These are phyloP conservation scores for Calcarius lapponicus DNA, from an alignment of 2,797 vertebrate genomes.

Conservation along the genomic window DNA sequence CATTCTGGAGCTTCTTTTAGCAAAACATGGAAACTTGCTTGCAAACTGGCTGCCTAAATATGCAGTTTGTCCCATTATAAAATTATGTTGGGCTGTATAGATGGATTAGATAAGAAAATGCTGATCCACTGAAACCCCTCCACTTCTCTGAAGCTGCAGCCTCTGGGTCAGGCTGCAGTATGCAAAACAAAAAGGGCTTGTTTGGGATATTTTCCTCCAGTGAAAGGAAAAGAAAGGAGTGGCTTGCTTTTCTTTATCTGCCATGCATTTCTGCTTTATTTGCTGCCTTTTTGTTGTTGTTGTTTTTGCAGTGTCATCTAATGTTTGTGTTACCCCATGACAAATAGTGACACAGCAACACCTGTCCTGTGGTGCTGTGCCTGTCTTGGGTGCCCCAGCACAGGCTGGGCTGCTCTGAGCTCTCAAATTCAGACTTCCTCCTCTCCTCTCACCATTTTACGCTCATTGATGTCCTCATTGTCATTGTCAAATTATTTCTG, in stretches of 20 bases:
- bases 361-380: neutral
- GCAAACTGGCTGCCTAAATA: neutral
- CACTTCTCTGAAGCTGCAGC: neutral
- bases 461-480: neutral
- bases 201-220: neutral
- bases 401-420: neutral
- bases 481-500: neutral
- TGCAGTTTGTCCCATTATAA: neutral
- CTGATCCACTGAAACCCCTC: neutral
- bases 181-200: neutral
- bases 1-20: neutral
- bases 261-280: slow-evolving; percentile 40
- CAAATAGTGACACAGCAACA: neutral
- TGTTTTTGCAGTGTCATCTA: neutral
- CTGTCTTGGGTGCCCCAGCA: neutral
- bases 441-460: neutral
- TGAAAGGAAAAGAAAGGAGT: neutral
- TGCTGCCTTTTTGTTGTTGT: neutral
- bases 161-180: neutral
- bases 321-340: slow-evolving; percentile 2
- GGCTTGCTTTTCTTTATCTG: slow-evolving; percentile 15
- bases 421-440: neutral
- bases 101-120: neutral
- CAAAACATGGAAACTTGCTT: neutral
- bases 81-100: neutral